Evolutionary conservation across 2,888 invertebrate species (phyloP).

Genomic region (Phlogophora meticulosa): DNA sequence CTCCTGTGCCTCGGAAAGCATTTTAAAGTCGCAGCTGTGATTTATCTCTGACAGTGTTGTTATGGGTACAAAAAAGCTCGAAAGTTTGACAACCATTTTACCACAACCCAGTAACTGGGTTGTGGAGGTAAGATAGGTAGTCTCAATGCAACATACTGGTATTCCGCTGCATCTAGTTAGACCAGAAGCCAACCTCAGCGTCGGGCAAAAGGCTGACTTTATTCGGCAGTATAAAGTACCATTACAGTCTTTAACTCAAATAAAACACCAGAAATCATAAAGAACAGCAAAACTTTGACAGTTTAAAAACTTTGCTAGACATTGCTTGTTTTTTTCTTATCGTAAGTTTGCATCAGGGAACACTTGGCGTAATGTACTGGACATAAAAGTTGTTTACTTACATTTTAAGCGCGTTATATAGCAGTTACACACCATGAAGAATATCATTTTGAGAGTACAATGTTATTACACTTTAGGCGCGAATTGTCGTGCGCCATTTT

Average conservation of each 20-base stretch:
- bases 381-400: constrained; percentile 53
- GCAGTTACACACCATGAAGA: constrained; percentile 33
- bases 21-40: no score
- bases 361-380: constrained; percentile 50
- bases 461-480: constrained; percentile 24
- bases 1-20: no score
- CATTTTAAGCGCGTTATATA: constrained; percentile 27
- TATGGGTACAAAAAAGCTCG: no score
- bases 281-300: constrained; percentile 49
- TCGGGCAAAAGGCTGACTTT: constrained; percentile 15
- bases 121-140: no score
- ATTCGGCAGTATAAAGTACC: not conserved
- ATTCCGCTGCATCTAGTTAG: no score
- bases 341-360: constrained; percentile 56
- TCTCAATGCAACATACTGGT: no score
- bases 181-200: no score
- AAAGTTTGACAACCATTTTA: no score
- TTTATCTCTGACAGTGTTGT: no score
- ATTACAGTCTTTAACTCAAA: constrained; percentile 31
- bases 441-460: constrained; percentile 27
- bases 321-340: constrained; percentile 53
- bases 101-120: no score
- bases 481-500: constrained; percentile 20
- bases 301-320: constrained; percentile 48
- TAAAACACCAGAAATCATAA: constrained; percentile 49